Evolutionary conservation across 2,888 invertebrate genomes (phyloP).

Genomic region (Rhorus exstirpatorius): DNA sequence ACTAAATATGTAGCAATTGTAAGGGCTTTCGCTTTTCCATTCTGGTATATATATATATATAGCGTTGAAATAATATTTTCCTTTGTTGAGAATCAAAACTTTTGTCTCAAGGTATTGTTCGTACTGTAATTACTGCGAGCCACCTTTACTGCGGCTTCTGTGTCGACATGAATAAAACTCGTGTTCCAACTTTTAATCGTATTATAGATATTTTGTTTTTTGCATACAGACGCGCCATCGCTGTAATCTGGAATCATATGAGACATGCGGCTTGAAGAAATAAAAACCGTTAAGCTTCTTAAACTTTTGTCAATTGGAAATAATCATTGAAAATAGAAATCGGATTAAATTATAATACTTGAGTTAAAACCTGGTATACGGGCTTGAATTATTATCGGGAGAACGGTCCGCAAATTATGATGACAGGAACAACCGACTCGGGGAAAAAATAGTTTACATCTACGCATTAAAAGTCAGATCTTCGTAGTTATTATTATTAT

Average conservation of each 20-base stretch:
- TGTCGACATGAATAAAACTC: neutral
- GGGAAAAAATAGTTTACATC: too few species aligned
- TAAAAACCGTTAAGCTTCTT: neutral
- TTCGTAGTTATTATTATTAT: too few species aligned
- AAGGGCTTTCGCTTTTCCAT: neutral
- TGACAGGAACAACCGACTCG: too few species aligned
- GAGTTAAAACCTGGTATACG: too few species aligned
- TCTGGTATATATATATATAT: too few species aligned
- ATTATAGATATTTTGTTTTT: slow-evolving; percentile 2
- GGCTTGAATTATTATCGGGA: too few species aligned
- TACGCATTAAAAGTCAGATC: too few species aligned
- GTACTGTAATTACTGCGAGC: neutral
- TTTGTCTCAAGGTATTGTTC: neutral
- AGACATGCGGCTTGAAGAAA: too few species aligned
- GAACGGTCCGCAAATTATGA: too few species aligned
- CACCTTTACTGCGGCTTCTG: neutral
- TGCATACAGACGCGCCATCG: neutral
- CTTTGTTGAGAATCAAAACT: slow-evolving; percentile 8
- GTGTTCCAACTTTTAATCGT: slow-evolving; percentile 19
- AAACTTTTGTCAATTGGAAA: neutral
- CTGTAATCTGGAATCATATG: too few species aligned
- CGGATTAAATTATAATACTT: too few species aligned
- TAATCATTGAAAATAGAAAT: too few species aligned
- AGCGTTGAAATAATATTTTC: neutral
- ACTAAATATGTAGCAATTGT: neutral